Percentiles rank a stretch among this genome's conserved stretches.
Evolutionary conservation across 2,888 invertebrate genomes (phyloP).

Genomic region (Ectobius pallidus): DNA sequence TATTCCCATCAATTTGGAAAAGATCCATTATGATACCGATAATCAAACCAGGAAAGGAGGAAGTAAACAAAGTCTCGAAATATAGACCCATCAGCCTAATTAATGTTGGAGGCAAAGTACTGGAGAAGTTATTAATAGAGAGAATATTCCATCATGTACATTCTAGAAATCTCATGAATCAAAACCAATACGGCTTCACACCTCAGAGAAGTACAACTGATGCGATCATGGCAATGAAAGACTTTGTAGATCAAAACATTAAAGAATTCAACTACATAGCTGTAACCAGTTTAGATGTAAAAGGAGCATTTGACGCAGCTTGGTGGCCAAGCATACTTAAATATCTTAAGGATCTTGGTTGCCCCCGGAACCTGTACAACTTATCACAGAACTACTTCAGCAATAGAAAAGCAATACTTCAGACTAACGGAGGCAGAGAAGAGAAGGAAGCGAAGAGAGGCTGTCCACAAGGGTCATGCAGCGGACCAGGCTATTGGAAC

Average conservation of each 20-base stretch:
- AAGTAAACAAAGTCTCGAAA: background rate
- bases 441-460: background rate
- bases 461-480: background rate
- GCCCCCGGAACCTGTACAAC: background rate
- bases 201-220: background rate
- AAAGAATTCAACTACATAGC: background rate
- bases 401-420: background rate
- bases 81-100: background rate
- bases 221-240: background rate
- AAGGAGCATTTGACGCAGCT: background rate
- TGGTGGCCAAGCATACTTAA: conserved; percentile 3
- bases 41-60: background rate
- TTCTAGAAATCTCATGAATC: background rate
- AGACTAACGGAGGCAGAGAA: background rate
- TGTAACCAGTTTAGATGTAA: background rate
- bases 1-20: background rate
- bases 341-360: background rate
- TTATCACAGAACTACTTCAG: background rate
- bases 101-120: background rate
- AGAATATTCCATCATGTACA: background rate
- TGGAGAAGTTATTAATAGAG: background rate
- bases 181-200: background rate
- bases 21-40: background rate
- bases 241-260: background rate
- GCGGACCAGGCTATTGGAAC: too few relatives aligned